Conservation (phyloP, 2,888 invertebrate species). For the Epinotia demarniana region DNA sequence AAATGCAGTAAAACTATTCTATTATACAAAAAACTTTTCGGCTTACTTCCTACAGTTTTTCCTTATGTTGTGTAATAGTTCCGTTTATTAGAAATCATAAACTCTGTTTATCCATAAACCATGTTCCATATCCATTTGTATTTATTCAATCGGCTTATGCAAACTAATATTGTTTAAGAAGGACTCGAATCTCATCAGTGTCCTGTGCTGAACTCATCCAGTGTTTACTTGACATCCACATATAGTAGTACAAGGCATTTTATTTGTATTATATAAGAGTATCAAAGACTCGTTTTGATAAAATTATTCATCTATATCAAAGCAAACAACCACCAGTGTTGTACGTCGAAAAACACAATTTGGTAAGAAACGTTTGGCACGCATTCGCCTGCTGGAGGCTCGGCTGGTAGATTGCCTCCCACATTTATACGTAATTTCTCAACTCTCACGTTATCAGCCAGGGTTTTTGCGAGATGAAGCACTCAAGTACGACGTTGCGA, state of each 20-base stretch:
- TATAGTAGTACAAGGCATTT: too few species aligned
- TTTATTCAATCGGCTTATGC: not conserved
- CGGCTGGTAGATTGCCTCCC: conserved; percentile 32
- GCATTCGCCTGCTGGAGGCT: conserved; percentile 24
- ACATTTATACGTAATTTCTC: conserved; percentile 43
- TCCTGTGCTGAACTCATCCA: not conserved
- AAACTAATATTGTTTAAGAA: not conserved
- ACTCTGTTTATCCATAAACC: too few species aligned
- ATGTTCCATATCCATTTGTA: not conserved
- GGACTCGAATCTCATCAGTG: not conserved
- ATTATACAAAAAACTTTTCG: too few species aligned
- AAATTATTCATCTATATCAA: not conserved
- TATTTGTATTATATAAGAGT: too few species aligned
- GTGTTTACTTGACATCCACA: not conserved
- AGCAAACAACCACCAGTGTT: not conserved
- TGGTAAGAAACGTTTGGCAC: not conserved
- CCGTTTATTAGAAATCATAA: not conserved
- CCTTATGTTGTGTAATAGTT: not conserved
- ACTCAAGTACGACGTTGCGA: conserved; percentile 8
- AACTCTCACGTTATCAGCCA: conserved; percentile 29
- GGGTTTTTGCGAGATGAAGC: conserved; percentile 34
- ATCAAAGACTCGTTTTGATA: too few species aligned
- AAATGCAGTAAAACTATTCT: too few species aligned
- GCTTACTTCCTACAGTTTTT: not conserved
- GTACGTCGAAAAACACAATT: conserved; percentile 6